Base-by-base conservation (phyloP, 2,113 vertebrate genomes). In the Heterotis niloticus region DNA sequence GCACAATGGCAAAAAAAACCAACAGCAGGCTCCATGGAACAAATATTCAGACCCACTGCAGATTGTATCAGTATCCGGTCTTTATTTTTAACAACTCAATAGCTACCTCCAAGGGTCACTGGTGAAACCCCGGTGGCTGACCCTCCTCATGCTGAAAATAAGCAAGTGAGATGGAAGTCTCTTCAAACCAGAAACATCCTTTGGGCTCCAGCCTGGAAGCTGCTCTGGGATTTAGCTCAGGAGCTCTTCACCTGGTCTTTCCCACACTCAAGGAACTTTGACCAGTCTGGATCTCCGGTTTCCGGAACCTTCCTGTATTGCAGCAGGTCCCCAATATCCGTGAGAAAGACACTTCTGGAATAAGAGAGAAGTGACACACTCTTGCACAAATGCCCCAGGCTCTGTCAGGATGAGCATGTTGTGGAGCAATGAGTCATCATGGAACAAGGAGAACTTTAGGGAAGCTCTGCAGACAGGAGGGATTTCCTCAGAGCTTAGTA, bases 81-180 rank as follows among this genome's bases (percentile, higher is more conserved):
- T 81, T 83, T 84, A 76, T 82, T 76, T 82, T 84, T 85, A 83
- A 89, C 83, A 73, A 81, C 88, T 83, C 81, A 65, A 29, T 77
- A 70, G 76, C 86, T n/a, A 26, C 24, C 86, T 84, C 85, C 82
- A 0, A 81, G 86, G 86, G 87, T 89, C 89, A 86, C 85, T 79
- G 85, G 83, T 73, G 84, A 86, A 83, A n/a, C 66, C 85, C 83
- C 86, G 5, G 87, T 84, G 83, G 18, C 23, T 11, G 66, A 13
- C 26, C 80, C 11, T 52, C 28, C 62, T 64, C 23, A 18, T 57
- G 56, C 44, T 54, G 23, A 67, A 67, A 67, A 68, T 44, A 56
- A 67, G 28, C n/a, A 56, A 28, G 44, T 5, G 5, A 24, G 64
- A 54, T 23, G 14, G 64, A 59, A n/a, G 23, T 23, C 54, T 16